phyloP scores from a whole-genome alignment of 1,140 invertebrate genomes.

The Eueides isabella region DNA sequence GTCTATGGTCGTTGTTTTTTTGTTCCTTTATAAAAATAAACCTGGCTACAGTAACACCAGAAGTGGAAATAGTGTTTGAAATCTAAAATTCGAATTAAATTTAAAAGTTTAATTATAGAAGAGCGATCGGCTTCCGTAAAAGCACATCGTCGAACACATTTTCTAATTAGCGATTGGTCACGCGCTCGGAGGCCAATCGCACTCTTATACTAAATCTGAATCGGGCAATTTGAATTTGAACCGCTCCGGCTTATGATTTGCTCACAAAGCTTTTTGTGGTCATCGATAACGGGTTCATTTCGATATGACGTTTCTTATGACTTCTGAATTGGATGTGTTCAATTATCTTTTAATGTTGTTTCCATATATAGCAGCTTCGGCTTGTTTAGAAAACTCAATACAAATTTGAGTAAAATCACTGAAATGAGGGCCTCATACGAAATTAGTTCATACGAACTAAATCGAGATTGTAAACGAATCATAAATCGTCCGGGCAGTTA shows the following conservation, averaged over 20 bases:
- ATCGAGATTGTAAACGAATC: conserved; percentile 30
- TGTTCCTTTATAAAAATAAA: conserved; percentile 48
- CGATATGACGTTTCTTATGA: conserved; percentile 41
- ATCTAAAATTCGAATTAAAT: conserved; percentile 76
- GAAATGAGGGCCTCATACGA: conserved; percentile 17
- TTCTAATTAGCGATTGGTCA: conserved; percentile 81
- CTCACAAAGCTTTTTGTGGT: conserved; percentile 53
- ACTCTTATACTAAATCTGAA: conserved; percentile 69
- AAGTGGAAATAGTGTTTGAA: conserved; percentile 75
- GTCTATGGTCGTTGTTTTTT: conserved; percentile 25
- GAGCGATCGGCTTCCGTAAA: conserved; percentile 77
- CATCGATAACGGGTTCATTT: conserved; percentile 54
- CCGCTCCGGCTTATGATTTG: conserved; percentile 67
- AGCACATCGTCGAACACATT: conserved; percentile 74
- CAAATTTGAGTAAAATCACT: background rate
- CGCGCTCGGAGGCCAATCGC: conserved; percentile 70
- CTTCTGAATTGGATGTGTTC: conserved; percentile 50
- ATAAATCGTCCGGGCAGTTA: conserved; percentile 38
- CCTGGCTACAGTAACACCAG: conserved; percentile 75
- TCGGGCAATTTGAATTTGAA: conserved; percentile 78
- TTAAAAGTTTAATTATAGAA: conserved; percentile 78
- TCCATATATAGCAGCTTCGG: background rate
- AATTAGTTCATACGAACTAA: conserved; percentile 27
- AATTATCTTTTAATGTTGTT: conserved; percentile 45
- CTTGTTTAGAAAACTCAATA: background rate